phyloP scores from a whole-genome alignment of 2,113 vertebrate species.

The Ancistrus triradiatus region DNA sequence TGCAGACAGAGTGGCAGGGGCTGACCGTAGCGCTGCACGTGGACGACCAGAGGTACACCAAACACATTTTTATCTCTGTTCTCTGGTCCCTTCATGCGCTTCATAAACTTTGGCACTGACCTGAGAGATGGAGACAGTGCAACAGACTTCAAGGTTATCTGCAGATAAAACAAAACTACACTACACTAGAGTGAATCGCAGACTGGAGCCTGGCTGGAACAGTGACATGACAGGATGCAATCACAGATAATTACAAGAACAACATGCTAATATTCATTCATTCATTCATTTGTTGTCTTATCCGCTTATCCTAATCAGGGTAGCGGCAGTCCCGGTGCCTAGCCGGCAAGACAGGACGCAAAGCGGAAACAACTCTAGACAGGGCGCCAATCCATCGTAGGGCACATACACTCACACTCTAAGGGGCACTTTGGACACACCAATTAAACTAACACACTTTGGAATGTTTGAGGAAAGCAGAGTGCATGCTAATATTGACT shows the following conservation, averaged over 20 bases:
- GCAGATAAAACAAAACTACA: no score
- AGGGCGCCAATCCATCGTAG: no score
- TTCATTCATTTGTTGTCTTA: no score
- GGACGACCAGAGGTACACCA: slow-evolving; percentile 89
- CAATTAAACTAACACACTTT: no score
- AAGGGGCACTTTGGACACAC: no score
- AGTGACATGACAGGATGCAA: not conserved
- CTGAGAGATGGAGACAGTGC: slow-evolving; percentile 59
- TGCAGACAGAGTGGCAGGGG: slow-evolving; percentile 91
- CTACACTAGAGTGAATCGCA: not conserved
- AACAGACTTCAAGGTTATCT: slow-evolving; percentile 34
- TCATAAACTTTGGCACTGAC: slow-evolving; percentile 98
- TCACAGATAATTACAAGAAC: not conserved
- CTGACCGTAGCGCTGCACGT: slow-evolving; percentile 90
- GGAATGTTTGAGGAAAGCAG: no score
- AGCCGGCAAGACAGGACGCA: no score
- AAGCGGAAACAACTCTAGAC: no score
- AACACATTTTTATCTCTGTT: slow-evolving; percentile 94
- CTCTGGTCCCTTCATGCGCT: slow-evolving; percentile 94
- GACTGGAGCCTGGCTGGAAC: not conserved
- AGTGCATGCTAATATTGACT: no score
- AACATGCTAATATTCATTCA: not conserved
- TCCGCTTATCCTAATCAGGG: no score
- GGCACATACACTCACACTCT: no score
- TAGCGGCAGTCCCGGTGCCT: no score